Base-by-base conservation (phyloP, 1,140 invertebrate genomes). In the Drosophila nikananu region DNA sequence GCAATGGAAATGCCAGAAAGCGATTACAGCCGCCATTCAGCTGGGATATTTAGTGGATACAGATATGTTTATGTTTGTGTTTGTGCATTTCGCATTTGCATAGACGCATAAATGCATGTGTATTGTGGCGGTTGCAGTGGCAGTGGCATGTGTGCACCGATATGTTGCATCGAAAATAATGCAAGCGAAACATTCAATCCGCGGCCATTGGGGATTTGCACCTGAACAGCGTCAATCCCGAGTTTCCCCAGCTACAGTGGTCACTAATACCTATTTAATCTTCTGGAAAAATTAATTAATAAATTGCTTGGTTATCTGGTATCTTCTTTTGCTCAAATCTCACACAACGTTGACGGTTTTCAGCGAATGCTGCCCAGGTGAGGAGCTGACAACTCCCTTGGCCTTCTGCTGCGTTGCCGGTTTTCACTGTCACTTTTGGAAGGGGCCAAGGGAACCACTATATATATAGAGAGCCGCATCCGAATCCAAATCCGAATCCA, bases 1-100 rank as follows among this genome's bases (percentile, higher is more conserved):
- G 37, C 25, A 73, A 52, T 73, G 68, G 54, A 37, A 73, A 73
- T 73, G 67, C 71, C 71, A 52, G 60, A 73, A 52, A 73, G 54
- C 71, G 71, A 73, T 73, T 61, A 73, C 67, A 51, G 44, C 35
- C 46, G 35, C 44, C 66, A 67, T 66, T 68, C 66, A 51, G 61
- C 15, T 66, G 65, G 65, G 32, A 58, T 58, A 71, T 72, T 41
- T 48, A 48, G 32, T 52, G 27, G 44, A 62, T 46, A 48, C 58
- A 35, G 25, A 67, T 30, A 41, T 68, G 48, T 39, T 51, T 46
- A 48, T 61, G 30, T 48, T 52, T 65, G 63, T 61, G 30, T 48
- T 52, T 65, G 63, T 44, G 21, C 17, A 48, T 39, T 39, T 41
- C 23, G 2, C 39, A 55, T 48, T 55, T 46, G 10, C 39, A 71